These are phyloP conservation scores for Amiota mariae DNA, from an alignment of 2,888 invertebrate genomes.

Conservation along the genomic window DNA sequence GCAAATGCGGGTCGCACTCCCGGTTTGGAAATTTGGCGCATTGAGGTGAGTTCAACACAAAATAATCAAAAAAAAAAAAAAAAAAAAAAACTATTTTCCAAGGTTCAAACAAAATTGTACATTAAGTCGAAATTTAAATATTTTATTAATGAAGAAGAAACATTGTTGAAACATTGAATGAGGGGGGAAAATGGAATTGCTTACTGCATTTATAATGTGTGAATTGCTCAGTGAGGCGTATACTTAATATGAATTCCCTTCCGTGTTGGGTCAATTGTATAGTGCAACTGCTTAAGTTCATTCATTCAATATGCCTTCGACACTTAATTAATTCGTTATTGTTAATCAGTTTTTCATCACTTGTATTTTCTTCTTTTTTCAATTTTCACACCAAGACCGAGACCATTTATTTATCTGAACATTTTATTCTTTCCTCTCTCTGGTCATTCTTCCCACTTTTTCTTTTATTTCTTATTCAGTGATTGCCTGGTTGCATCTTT, in stretches of 20 bases:
- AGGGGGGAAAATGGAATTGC: too few species aligned
- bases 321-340: conserved; percentile 14
- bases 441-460: not conserved
- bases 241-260: not conserved
- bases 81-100: not conserved
- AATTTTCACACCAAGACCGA: too few species aligned
- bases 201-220: too few species aligned
- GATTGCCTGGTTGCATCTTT: not conserved
- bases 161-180: too few species aligned
- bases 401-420: too few species aligned
- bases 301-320: not conserved
- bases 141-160: too few species aligned
- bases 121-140: too few species aligned
- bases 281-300: not conserved
- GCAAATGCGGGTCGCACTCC: conserved; percentile 80
- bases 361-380: too few species aligned
- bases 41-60: conserved; percentile 78
- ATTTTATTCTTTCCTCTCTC: too few species aligned
- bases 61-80: not conserved
- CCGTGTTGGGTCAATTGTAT: not conserved
- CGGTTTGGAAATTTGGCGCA: conserved; percentile 86
- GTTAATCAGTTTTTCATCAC: not conserved
- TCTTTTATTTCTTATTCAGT: not conserved
- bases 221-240: not conserved
- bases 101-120: not conserved